Percentiles rank a stretch among this genome's conserved stretches.
phyloP scores from a whole-genome alignment of 2,797 vertebrate species.

The Melanogrammus aeglefinus region DNA sequence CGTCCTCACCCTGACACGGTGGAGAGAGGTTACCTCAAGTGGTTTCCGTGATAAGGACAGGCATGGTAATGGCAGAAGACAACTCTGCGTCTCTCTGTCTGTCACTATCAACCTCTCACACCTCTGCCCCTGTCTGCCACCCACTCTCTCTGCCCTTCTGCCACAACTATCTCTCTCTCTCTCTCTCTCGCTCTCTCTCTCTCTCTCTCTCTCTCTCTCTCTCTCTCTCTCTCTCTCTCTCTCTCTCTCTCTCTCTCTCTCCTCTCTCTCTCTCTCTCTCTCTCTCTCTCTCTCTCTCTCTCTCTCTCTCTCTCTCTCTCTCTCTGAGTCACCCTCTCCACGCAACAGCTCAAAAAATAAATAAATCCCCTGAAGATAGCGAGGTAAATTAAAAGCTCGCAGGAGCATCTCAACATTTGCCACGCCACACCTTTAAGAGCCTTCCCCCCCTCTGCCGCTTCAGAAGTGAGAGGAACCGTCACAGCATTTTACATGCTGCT shows the following conservation, averaged over 20 bases:
- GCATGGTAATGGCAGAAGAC: constrained; percentile 50
- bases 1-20: constrained; percentile 36
- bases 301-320: neutral
- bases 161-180: constrained; percentile 40
- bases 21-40: constrained; percentile 52
- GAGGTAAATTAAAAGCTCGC: constrained; percentile 65
- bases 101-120: constrained; percentile 49
- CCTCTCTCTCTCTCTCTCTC: neutral
- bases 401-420: constrained; percentile 37
- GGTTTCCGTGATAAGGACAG: constrained; percentile 50
- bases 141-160: constrained; percentile 47
- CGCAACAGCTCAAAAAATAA: constrained; percentile 37
- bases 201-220: constrained; percentile 47
- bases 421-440: constrained; percentile 34
- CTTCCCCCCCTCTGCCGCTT: constrained; percentile 37
- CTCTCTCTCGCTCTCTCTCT: constrained; percentile 12
- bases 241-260: neutral
- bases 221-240: constrained; percentile 46
- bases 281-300: neutral
- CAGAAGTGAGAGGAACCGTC: constrained; percentile 44
- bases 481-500: constrained; percentile 45
- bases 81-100: constrained; percentile 48
- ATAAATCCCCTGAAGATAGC: constrained; percentile 45
- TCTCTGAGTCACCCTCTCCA: neutral
- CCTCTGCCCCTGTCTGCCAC: constrained; percentile 46